These are phyloP conservation scores for Mellilla xanthometata DNA, from an alignment of 2,888 invertebrate species.

Conservation along the genomic window DNA sequence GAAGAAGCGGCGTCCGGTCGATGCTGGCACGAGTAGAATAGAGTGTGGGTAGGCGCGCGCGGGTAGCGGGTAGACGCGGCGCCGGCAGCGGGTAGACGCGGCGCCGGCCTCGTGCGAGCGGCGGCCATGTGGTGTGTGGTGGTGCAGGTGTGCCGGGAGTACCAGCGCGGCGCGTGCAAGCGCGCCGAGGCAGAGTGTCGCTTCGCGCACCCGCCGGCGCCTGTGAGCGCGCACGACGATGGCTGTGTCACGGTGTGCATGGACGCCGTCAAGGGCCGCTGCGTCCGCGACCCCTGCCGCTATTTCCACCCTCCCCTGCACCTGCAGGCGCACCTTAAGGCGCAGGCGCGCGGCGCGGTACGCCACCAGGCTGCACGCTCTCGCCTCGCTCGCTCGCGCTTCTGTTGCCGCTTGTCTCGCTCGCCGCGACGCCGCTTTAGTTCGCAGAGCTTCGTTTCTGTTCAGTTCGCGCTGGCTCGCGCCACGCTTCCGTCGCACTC, in stretches of 20 bases:
- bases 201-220: slow-evolving; percentile 99
- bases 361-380: slow-evolving; percentile 86
- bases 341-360: slow-evolving; percentile 97
- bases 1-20: slow-evolving; percentile 76
- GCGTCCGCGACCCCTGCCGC: slow-evolving; percentile 99
- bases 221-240: slow-evolving; percentile 98
- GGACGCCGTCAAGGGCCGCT: slow-evolving; percentile 99
- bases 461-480: slow-evolving; percentile 74
- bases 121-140: slow-evolving; percentile 74
- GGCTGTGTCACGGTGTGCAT: slow-evolving; percentile 99
- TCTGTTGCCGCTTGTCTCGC: slow-evolving; percentile 78
- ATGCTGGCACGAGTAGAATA: slow-evolving; percentile 29
- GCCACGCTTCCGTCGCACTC: slow-evolving; percentile 83
- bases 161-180: slow-evolving; percentile 99
- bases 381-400: slow-evolving; percentile 78
- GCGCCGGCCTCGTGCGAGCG: slow-evolving; percentile 55
- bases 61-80: slow-evolving; percentile 6
- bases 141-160: slow-evolving; percentile 98
- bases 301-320: slow-evolving; percentile 99
- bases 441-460: slow-evolving; percentile 75
- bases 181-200: slow-evolving; percentile 98
- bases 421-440: slow-evolving; percentile 79
- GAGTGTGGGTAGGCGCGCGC: too few species aligned
- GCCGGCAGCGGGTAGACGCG: slow-evolving; percentile 6
- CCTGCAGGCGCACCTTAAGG: slow-evolving; percentile 99